Conservation (phyloP, 2,797 vertebrate species). For the Poeciliopsis presidionis region DNA sequence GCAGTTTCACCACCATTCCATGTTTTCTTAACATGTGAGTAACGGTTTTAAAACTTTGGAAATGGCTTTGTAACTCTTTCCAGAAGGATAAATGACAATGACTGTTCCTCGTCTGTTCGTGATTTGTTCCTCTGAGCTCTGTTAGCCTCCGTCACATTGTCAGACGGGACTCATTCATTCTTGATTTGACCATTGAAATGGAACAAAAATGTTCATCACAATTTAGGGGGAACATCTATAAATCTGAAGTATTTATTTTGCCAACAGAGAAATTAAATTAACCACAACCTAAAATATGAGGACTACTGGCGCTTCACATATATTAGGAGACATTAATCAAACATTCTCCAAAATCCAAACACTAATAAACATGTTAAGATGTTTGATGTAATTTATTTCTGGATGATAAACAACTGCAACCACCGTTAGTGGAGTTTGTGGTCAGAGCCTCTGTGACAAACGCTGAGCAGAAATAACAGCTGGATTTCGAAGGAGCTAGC, state of each 20-base stretch:
- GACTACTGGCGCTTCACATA: neutral
- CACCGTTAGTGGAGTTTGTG: neutral
- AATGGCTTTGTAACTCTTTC: neutral
- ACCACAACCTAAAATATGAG: neutral
- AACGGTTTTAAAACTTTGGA: neutral
- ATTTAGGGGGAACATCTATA: neutral
- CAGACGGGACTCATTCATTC: neutral
- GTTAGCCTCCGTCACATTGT: neutral
- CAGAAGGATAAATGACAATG: neutral
- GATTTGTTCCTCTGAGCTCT: neutral
- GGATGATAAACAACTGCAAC: conserved; percentile 23
- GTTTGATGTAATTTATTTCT: neutral
- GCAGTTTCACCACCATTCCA: neutral
- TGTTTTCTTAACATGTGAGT: neutral
- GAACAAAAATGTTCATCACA: neutral
- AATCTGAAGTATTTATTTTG: neutral
- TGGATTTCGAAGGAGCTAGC: conserved; percentile 20
- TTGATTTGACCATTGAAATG: neutral
- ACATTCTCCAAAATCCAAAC: neutral
- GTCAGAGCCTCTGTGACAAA: conserved; percentile 8
- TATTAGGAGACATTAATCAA: neutral
- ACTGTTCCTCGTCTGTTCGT: neutral
- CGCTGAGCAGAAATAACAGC: neutral
- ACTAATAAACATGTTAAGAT: neutral
- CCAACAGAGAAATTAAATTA: neutral